Evolutionary conservation across 2,797 vertebrate species (phyloP), one percentile per base, ranked within the genome.

Genomic region (Falco biarmicus): DNA sequence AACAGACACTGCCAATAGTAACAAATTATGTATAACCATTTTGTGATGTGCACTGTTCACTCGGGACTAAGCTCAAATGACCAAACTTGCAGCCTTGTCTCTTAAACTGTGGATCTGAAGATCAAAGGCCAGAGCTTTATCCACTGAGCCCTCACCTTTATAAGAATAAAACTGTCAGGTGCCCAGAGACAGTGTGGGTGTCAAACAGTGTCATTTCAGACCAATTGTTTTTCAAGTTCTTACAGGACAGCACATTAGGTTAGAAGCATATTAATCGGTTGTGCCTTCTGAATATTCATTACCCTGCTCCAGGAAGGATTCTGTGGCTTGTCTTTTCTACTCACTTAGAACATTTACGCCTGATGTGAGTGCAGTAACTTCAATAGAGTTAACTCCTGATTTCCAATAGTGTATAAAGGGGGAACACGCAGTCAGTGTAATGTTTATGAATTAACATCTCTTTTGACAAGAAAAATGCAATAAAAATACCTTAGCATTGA

Each of bases 161-260:
- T 95, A 91, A 93, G 75, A 96, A 95, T 86, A 96, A 96, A 94
- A 90, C 89, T 91, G 89, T 79, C 88, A 95, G 91, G 47, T 95
- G 85, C 93, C 56, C 79, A 89, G 60, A 94, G 80, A 84, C 61
- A 90, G 89, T 87, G 64, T 77, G 70, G 82, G 65, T 88, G 56
- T 89, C 80, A 92, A 95, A 93, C 57, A 81, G 84, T 57, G 82
- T 82, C 59, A 96, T 83, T 95, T 91, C 51, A 66, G 76, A 97
- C 87, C 96, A 96, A 96, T 96, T 91, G 89, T 84, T 97, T 97
- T 94, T 84, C 91, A 95, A 76, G 89, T 92, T 91, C 85, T 95
- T 96, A 93, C 73, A 96, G 96, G 91, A 96, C 95, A 90, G 85
- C 76, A 94, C 82, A 95, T 93, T 93, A 95, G 92, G 69, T 90